phyloP scores from a whole-genome alignment of 2,888 invertebrate species.

The Drepana falcataria region DNA sequence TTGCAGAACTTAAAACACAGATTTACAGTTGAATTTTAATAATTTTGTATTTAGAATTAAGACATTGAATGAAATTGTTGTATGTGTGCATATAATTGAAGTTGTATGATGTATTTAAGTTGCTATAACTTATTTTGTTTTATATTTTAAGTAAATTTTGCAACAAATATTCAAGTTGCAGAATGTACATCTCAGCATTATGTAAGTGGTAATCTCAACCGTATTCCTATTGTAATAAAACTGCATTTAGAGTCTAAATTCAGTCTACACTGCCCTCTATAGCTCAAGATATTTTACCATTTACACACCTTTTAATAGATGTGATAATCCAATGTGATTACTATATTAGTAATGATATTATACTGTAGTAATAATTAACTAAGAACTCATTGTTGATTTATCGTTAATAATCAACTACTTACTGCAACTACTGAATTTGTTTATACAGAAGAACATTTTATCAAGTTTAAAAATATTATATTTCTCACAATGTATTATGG shows the following conservation, averaged over 20 bases:
- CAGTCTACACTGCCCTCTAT: constrained; percentile 21
- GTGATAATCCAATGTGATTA: constrained; percentile 4
- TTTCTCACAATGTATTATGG: neutral
- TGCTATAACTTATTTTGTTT: constrained; percentile 37
- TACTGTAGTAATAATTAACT: neutral
- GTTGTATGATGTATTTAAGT: constrained; percentile 23
- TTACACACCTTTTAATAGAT: constrained; percentile 15
- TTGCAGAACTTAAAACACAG: neutral
- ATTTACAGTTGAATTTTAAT: constrained; percentile 18
- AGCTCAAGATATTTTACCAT: constrained; percentile 21
- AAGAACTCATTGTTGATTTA: too few relatives aligned
- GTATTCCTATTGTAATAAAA: neutral
- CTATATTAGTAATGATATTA: neutral
- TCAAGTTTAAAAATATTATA: too few relatives aligned
- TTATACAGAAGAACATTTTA: too few relatives aligned
- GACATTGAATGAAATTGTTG: constrained; percentile 21
- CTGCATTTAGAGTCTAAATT: neutral
- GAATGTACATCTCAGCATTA: neutral
- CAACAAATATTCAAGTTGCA: neutral
- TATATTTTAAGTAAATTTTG: constrained; percentile 17
- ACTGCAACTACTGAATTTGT: neutral
- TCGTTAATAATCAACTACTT: neutral
- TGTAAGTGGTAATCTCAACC: neutral
- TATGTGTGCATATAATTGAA: constrained; percentile 22
- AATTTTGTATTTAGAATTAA: constrained; percentile 27